phyloP scores from a whole-genome alignment of 2,113 vertebrate species.

The human region DNA sequence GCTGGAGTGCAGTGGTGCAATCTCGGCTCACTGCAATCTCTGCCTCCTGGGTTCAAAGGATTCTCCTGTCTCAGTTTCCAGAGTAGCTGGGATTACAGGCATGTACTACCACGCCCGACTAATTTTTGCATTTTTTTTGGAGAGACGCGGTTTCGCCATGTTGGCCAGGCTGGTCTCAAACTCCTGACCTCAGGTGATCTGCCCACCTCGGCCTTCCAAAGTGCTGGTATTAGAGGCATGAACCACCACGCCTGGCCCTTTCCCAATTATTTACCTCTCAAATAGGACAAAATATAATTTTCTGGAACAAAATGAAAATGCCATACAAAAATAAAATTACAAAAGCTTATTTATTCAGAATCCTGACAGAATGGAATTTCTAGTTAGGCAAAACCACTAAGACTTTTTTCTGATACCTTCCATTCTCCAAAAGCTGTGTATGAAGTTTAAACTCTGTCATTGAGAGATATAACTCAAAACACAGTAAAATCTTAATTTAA shows the following conservation, averaged over 20 bases:
- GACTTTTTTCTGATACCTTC: background rate
- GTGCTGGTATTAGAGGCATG: too few relatives aligned
- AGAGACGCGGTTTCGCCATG: too few relatives aligned
- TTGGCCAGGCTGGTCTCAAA: too few relatives aligned
- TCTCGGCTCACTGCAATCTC: too few relatives aligned
- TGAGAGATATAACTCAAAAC: background rate
- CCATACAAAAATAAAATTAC: background rate
- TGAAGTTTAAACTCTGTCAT: background rate
- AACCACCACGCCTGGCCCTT: too few relatives aligned
- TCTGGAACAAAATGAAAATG: background rate
- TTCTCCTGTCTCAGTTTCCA: too few relatives aligned
- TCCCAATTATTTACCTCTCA: background rate
- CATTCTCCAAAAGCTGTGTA: background rate
- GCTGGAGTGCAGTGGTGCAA: too few relatives aligned
- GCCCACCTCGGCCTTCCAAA: too few relatives aligned
- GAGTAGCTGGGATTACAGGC: too few relatives aligned
- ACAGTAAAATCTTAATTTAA: background rate
- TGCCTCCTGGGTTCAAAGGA: too few relatives aligned
- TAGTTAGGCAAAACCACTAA: background rate
- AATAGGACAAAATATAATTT: background rate
- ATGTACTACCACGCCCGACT: rapidly evolving
- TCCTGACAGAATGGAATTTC: background rate
- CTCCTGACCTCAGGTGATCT: too few relatives aligned
- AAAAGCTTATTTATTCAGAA: background rate
- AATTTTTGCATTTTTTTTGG: too few relatives aligned